These are phyloP conservation scores for Garra rufa DNA, from an alignment of 2,113 vertebrate species.

Conservation along the genomic window DNA sequence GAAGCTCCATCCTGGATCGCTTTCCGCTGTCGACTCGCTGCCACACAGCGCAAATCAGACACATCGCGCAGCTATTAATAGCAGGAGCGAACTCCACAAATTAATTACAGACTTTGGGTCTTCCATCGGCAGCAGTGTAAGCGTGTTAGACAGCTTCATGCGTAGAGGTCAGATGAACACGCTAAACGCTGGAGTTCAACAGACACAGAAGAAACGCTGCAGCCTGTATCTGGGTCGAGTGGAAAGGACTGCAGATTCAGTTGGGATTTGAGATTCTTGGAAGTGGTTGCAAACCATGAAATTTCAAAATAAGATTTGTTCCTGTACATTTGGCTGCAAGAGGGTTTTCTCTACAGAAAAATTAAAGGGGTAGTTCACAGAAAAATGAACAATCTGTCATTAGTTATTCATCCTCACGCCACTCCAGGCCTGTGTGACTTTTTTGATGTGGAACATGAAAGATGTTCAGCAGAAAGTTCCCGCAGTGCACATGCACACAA, in stretches of 20 bases:
- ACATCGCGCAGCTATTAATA: slow-evolving; percentile 67
- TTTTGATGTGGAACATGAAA: not conserved
- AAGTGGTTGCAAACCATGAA: slow-evolving; percentile 48
- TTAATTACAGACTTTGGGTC: slow-evolving; percentile 63
- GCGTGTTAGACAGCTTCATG: not conserved
- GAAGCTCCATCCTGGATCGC: slow-evolving; percentile 54
- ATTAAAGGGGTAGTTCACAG: not conserved
- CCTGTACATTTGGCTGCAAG: not conserved
- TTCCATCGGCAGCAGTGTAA: slow-evolving; percentile 49
- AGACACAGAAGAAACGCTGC: not conserved
- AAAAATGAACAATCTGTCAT: not conserved
- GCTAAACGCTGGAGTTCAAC: not conserved
- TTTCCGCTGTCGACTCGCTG: slow-evolving; percentile 64
- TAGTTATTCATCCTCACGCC: not conserved
- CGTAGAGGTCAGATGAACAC: not conserved
- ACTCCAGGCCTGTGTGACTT: not conserved
- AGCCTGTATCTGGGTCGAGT: slow-evolving; percentile 2
- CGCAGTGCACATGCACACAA: not conserved
- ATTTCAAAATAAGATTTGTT: slow-evolving; percentile 32
- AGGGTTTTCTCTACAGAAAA: not conserved
- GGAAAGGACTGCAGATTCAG: slow-evolving; percentile 51
- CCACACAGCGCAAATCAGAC: slow-evolving; percentile 70
- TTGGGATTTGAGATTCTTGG: slow-evolving; percentile 55
- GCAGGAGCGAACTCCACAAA: slow-evolving; percentile 55
- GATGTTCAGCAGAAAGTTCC: not conserved